Evolutionary conservation across 2,888 invertebrate species (phyloP).

Genomic region (Sinhomidia bicolor): DNA sequence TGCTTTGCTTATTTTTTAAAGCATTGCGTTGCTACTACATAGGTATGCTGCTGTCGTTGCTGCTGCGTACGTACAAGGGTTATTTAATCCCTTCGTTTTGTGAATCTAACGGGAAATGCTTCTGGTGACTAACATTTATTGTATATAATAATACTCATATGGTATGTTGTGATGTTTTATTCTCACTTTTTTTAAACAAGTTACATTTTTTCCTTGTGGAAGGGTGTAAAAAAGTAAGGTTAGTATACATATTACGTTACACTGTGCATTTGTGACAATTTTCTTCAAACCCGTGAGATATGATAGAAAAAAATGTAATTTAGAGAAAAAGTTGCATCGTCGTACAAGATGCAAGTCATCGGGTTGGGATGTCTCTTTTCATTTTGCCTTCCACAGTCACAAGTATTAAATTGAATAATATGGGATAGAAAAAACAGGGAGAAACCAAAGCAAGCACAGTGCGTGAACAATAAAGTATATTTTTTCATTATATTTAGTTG

Average conservation of each 20-base stretch:
- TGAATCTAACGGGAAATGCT: constrained; percentile 17
- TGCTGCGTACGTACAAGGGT: constrained; percentile 51
- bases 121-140: constrained; percentile 22
- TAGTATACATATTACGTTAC: constrained; percentile 20
- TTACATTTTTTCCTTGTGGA: background rate
- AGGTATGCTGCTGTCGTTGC: too few species aligned
- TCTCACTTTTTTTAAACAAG: background rate
- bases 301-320: constrained; percentile 43
- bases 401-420: constrained; percentile 54
- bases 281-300: constrained; percentile 42
- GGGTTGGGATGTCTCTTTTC: constrained; percentile 43
- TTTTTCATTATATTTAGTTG: background rate
- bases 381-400: constrained; percentile 14
- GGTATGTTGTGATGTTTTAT: constrained; percentile 4
- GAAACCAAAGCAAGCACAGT: too few species aligned
- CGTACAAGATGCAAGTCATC: constrained; percentile 63
- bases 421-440: background rate
- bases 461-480: too few species aligned
- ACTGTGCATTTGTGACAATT: constrained; percentile 46
- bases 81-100: constrained; percentile 67
- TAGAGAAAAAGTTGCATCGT: constrained; percentile 39
- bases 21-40: background rate
- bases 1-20: constrained; percentile 8
- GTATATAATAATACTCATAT: background rate
- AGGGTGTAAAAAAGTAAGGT: constrained; percentile 26